Evolutionary conservation across 2,888 invertebrate genomes (phyloP).

Genomic region (Phania funesta): DNA sequence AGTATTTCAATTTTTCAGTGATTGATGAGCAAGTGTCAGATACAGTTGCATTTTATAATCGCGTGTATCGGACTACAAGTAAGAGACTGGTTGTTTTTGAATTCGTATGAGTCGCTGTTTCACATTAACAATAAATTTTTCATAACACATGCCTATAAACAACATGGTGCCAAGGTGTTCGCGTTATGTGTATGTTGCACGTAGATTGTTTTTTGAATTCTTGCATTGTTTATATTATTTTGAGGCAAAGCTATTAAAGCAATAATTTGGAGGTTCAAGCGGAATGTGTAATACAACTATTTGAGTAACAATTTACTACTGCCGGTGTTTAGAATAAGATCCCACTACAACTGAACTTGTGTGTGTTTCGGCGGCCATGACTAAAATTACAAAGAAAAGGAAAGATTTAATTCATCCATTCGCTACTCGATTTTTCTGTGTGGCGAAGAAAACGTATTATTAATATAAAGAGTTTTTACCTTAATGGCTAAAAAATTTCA

Average conservation of each 20-base stretch:
- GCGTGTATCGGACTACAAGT: conserved; percentile 53
- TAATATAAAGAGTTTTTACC: conserved; percentile 42
- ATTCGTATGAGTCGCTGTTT: conserved; percentile 32
- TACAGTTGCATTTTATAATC: conserved; percentile 69
- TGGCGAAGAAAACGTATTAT: conserved; percentile 19
- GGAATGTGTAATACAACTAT: conserved; percentile 17
- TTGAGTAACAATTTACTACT: neutral
- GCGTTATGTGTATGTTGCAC: conserved; percentile 34
- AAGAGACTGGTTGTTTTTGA: conserved; percentile 28
- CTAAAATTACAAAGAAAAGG: conserved; percentile 65
- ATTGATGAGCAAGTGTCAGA: conserved; percentile 70
- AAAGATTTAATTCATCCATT: conserved; percentile 61
- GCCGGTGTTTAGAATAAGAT: neutral
- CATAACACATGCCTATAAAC: conserved; percentile 30
- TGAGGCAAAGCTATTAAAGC: conserved; percentile 39
- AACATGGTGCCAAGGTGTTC: conserved; percentile 18
- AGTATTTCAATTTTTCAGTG: conserved; percentile 68
- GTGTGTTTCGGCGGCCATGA: conserved; percentile 52
- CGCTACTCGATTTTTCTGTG: conserved; percentile 29
- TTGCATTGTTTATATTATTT: conserved; percentile 24
- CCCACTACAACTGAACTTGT: neutral
- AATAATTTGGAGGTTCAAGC: conserved; percentile 31
- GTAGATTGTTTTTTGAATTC: neutral
- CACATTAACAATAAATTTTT: conserved; percentile 34
- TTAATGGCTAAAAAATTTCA: conserved; percentile 37